These are phyloP conservation scores for Sarcoramphus papa DNA, from an alignment of 2,797 vertebrate genomes.

Conservation along the genomic window DNA sequence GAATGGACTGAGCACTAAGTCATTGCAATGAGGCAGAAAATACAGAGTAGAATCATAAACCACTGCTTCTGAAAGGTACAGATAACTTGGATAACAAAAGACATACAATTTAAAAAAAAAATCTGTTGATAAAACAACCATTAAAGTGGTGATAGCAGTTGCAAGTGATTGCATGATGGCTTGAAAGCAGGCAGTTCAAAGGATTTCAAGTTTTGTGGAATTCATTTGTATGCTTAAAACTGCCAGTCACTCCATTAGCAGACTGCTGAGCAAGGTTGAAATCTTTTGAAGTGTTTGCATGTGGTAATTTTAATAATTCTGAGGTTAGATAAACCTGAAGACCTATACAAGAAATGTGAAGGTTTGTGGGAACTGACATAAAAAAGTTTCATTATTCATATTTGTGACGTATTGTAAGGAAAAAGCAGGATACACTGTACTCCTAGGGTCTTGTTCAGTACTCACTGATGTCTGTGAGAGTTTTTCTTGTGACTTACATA, in stretches of 20 bases:
- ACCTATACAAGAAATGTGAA: not conserved
- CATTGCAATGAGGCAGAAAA: not conserved
- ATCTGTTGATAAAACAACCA: not conserved
- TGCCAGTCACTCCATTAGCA: not conserved
- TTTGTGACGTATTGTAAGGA: not conserved
- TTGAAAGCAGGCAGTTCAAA: slow-evolving; percentile 1
- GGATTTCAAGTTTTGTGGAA: not conserved
- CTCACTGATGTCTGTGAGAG: not conserved
- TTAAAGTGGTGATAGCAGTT: not conserved
- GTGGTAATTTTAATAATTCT: not conserved
- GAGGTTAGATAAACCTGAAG: not conserved
- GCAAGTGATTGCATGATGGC: not conserved
- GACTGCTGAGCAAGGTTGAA: not conserved
- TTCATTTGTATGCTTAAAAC: not conserved
- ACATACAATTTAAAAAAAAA: not conserved
- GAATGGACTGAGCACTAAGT: not conserved
- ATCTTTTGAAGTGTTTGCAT: not conserved
- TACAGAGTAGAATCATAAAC: not conserved
- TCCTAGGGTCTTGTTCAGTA: not conserved
- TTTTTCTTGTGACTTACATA: not conserved
- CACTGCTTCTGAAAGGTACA: not conserved
- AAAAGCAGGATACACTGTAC: not conserved
- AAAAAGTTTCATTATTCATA: not conserved
- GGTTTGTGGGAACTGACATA: not conserved
- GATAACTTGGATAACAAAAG: not conserved